Evolutionary conservation across 2,888 invertebrate species (phyloP), one percentile per base, ranked within the genome.

Genomic region (Tinea semifulvella): DNA sequence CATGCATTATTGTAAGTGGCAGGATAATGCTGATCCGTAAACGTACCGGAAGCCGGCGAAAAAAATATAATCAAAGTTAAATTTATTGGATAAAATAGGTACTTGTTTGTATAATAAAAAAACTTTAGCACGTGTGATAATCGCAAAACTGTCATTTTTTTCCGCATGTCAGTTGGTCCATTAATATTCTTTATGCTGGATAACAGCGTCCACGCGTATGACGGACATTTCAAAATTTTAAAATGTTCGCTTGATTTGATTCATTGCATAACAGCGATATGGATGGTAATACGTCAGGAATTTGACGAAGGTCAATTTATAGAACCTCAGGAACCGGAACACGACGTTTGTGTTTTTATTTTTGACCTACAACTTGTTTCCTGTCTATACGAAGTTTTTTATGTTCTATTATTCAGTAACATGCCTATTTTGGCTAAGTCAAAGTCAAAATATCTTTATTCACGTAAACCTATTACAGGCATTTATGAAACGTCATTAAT

Each of bases 271-370:
- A 63, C 61, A 60, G 59, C 62, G 71, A 75, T 75, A 74, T 65
- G 71, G 61, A 57, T 62, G 59, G 61, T 61, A 73, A 74, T 66
- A 65, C 71, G 77, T 77, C 77, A 75, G 60, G n/a, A 3, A 3
- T 63, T 65, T 79, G 79, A 79, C 74, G 77, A 77, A 74, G 79
- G 77, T 79, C 72, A 68, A 56, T 56, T 49, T 14, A 3, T 4
- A n/a, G 39, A 36, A 14, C 35, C 35, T 35, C 14, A n/a, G 38
- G 73, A 74, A 74, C 70, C 68, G 61, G 59, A 61, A 71, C 73
- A 68, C 50, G 59, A 54, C 60, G 58, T 65, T 63, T 60, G 60
- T 48, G 49, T 63, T 61, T 61, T 58, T 56, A 59, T 53, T 50
- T 55, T 56, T 56, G 53, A 52, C 49, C 52, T 50, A 49, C 47